Base-by-base conservation (phyloP, 2,113 vertebrate genomes). In the Apodemus speciosus region DNA sequence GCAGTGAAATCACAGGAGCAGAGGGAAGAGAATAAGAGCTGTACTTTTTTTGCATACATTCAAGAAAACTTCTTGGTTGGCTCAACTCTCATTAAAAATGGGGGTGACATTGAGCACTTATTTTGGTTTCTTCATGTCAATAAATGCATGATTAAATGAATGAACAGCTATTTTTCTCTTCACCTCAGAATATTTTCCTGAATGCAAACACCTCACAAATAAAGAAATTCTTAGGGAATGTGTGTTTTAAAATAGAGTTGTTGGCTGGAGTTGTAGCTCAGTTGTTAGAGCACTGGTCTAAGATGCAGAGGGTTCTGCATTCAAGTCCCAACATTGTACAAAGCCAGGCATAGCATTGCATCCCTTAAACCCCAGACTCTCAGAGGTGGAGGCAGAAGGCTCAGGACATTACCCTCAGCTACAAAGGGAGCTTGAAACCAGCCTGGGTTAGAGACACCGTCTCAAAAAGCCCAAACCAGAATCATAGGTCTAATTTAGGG, bases 11-110 rank as follows among this genome's bases (percentile, higher is more conserved):
- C 46, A 18, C 10, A 14, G 68, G 40, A 27, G 38, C n/a, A 11
- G 14, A 16, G 58, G 3, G 25, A 32, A 23, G 62, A 51, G 23
- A 27, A 43, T 32, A 27, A 13, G 32, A 73, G 49, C 15, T 13
- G 27, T 30, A 35, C 43, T 58, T 85, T 66, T 51, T 62, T 75
- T 40, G 51, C 85, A 46, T 76, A 51, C 43, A 85, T n/a, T 40
- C 81, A 69, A 90, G 77, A 53, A 89, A 97, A 96, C 79, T 96
- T 96, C 71, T 53, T 69, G 71, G 15, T n/a, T 49, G 1, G 79
- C 13, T 81, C 88, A 35, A 13, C 21, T 27, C 51, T 71, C 90
- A 49, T 69, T 79, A 38, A n/a, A 56, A 79, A 11, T 60, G 53
- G 15, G 10, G 23, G 20, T 66, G 32, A 20, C 40, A 3, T 30